These are phyloP conservation scores for Drosophila fulvimacula DNA, from an alignment of 2,888 invertebrate species.

Conservation along the genomic window DNA sequence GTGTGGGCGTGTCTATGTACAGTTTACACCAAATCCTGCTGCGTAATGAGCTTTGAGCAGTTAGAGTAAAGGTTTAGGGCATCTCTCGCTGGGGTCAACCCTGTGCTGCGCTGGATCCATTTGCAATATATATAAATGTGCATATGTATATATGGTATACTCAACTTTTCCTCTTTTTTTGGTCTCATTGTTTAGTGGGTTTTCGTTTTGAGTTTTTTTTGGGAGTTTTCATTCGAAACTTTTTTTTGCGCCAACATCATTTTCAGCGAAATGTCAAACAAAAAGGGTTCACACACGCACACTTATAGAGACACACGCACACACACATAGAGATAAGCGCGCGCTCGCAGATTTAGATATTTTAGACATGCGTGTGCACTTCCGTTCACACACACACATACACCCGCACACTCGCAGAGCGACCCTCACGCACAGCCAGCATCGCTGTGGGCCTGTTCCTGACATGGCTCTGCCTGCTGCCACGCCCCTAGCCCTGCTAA, in stretches of 20 bases:
- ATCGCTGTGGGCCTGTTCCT: slow-evolving; percentile 51
- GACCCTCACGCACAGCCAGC: slow-evolving; percentile 11
- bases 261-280: slow-evolving; percentile 65
- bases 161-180: slow-evolving; percentile 1
- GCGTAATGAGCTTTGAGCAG: slow-evolving; percentile 59
- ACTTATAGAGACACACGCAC: slow-evolving; percentile 16
- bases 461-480: slow-evolving; percentile 49
- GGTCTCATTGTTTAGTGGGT: slow-evolving; percentile 49
- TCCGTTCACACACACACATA: slow-evolving; percentile 23
- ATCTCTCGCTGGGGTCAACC: slow-evolving; percentile 33
- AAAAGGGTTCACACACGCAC: slow-evolving; percentile 64
- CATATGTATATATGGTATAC: slow-evolving; percentile 12
- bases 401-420: not conserved
- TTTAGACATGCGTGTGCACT: slow-evolving; percentile 75
- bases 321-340: slow-evolving; percentile 56
- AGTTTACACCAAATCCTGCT: slow-evolving; percentile 42
- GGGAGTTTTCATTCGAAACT: slow-evolving; percentile 75
- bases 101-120: slow-evolving; percentile 19
- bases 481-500: slow-evolving; percentile 44
- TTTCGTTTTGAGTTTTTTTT: slow-evolving; percentile 38
- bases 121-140: slow-evolving; percentile 7
- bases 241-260: slow-evolving; percentile 67
- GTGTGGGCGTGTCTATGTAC: not conserved
- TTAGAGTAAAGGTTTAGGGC: slow-evolving; percentile 7
- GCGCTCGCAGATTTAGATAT: slow-evolving; percentile 76